phyloP scores from a whole-genome alignment of 2,888 invertebrate genomes.

The Hybos culiciformis region DNA sequence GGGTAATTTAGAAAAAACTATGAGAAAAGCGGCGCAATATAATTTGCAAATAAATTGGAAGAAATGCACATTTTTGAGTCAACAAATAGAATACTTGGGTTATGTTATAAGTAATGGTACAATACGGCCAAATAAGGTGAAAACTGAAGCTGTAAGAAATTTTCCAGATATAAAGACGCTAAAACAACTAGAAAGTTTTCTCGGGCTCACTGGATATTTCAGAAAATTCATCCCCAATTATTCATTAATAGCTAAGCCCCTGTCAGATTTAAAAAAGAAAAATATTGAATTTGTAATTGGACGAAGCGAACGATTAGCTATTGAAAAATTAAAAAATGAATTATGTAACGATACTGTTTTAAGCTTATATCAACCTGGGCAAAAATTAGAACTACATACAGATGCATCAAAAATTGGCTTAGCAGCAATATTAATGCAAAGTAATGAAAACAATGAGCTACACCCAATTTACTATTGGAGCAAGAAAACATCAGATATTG shows the following conservation, averaged over 20 bases:
- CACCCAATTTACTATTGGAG: slow-evolving; percentile 2
- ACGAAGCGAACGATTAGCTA: slow-evolving; percentile 11
- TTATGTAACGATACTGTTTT: background rate
- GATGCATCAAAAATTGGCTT: slow-evolving; percentile 2
- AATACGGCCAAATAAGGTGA: slow-evolving; percentile 16
- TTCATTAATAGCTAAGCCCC: slow-evolving; percentile 13
- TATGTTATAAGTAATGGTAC: slow-evolving; percentile 12
- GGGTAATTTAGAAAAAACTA: slow-evolving; percentile 9
- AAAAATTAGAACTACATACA: background rate
- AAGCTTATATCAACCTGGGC: background rate
- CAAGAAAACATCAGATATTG: background rate
- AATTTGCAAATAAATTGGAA: slow-evolving; percentile 12
- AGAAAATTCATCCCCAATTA: slow-evolving; percentile 16
- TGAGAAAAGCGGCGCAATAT: slow-evolving; percentile 6
- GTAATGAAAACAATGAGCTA: background rate
- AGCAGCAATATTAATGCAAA: slow-evolving; percentile 1
- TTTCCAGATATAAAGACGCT: slow-evolving; percentile 18
- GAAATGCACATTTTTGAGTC: slow-evolving; percentile 14
- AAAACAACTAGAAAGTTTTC: slow-evolving; percentile 17
- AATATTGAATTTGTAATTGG: slow-evolving; percentile 12
- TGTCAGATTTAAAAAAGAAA: slow-evolving; percentile 13
- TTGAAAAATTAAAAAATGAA: slow-evolving; percentile 12
- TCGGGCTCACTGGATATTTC: slow-evolving; percentile 19
- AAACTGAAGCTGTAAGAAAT: slow-evolving; percentile 17
- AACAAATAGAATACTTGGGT: slow-evolving; percentile 13